Base-by-base conservation (phyloP, 2,888 invertebrate species). In the Melanostoma scalare region DNA sequence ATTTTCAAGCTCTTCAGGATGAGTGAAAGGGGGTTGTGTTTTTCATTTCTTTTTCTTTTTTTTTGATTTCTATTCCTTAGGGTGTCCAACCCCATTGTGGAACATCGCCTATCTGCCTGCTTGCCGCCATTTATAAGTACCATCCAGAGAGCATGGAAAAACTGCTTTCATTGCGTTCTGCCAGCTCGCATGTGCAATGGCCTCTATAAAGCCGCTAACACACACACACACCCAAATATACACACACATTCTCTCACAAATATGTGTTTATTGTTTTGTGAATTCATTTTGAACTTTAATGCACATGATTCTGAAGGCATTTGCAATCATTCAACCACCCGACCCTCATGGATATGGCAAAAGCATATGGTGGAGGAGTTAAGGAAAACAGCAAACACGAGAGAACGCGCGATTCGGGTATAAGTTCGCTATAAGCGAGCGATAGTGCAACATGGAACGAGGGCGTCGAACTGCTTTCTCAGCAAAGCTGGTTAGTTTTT, bases 111-210 rank as follows among this genome's bases (percentile, higher is more conserved):
- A 42, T 48, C 33, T 50, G 38, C 55, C 63, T 33, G 52, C 44
- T 71, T 58, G 6, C 33, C 48, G 38, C 68, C 69, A 33, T 58
- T 38, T 65, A 65, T 53, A 46, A 76, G 60, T 71, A 44, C n/a
- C 58, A 75, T 75, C 56, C 48, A 75, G 60, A 71, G 63, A 69
- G 58, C 31, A 65, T 72, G 60, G 42, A 67, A 77, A 75, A 75
- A 65, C 53, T 68, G 67, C 10, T 76, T 60, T 50, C 58, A 58
- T 58, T 65, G 53, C 60, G 60, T 35, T 67, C 52, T 42, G 31
- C 44, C 46, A 71, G 8, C 48, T 77, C 81, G 81, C 81, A 82
- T 82, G 81, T 82, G 81, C 81, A 82, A 77, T 82, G 72, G 77
- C 81, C 77, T 72, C 65, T 72, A 72, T 77, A 81, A 76, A 48